Percentiles rank a stretch among this genome's conserved stretches.
Evolutionary conservation across 2,113 vertebrate genomes (phyloP).

Genomic region (Stigmatopora argus): DNA sequence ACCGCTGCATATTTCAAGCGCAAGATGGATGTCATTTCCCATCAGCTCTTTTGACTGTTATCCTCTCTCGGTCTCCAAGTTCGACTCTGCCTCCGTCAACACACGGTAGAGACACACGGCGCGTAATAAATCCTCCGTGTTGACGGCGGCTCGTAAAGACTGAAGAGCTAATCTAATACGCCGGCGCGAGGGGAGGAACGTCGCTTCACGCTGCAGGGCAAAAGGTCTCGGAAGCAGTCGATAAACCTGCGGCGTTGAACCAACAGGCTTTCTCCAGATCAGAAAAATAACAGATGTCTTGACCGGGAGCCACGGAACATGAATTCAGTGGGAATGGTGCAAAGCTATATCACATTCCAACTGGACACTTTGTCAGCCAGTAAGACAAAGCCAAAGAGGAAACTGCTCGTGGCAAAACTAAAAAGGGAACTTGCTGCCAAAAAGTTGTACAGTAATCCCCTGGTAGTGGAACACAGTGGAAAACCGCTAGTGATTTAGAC

Average conservation of each 20-base stretch:
- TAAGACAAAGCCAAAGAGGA: background rate
- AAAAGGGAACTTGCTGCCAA: background rate
- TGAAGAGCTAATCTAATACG: constrained; percentile 51
- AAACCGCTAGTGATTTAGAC: background rate
- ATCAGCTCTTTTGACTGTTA: background rate
- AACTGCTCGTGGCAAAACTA: constrained; percentile 1
- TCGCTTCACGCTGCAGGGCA: constrained; percentile 31
- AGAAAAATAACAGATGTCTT: background rate
- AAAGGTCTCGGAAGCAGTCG: constrained; percentile 38
- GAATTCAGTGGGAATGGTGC: background rate
- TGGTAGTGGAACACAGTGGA: background rate
- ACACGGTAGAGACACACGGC: constrained; percentile 19
- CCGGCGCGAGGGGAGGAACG: constrained; percentile 7
- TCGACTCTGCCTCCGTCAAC: background rate
- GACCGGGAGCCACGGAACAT: constrained; percentile 6
- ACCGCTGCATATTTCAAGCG: constrained; percentile 16
- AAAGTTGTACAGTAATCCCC: background rate
- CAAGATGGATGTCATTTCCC: constrained; percentile 27
- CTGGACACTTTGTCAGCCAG: background rate
- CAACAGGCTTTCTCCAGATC: constrained; percentile 9
- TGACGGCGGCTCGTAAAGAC: constrained; percentile 35
- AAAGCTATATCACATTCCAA: constrained; percentile 4
- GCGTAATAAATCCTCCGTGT: constrained; percentile 32
- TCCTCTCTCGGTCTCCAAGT: constrained; percentile 7
- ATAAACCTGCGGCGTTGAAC: constrained; percentile 24